phyloP scores from a whole-genome alignment of 1,140 invertebrate genomes.

The Rhagoletis zephyria region DNA sequence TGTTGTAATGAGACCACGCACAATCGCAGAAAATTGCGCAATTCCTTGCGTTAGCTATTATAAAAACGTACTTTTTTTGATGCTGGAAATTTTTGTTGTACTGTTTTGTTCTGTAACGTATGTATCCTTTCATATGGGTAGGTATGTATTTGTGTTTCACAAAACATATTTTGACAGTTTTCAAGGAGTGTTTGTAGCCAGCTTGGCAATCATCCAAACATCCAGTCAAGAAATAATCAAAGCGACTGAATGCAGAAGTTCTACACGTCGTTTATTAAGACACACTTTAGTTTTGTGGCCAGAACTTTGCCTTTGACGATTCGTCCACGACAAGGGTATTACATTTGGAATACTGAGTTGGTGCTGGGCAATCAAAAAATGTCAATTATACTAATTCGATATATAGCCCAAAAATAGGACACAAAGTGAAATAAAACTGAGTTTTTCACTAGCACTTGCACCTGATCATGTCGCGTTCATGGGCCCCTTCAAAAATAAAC shows the following conservation, averaged over 20 bases:
- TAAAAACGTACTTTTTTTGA: not conserved
- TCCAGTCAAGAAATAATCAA: not conserved
- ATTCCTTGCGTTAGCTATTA: conserved; percentile 2
- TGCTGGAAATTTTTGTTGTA: not conserved
- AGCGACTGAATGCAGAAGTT: not conserved
- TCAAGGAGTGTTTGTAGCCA: conserved; percentile 64
- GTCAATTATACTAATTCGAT: conserved; percentile 69
- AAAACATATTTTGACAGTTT: conserved; percentile 68
- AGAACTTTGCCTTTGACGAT: not conserved
- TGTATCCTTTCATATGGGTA: not conserved
- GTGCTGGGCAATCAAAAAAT: conserved; percentile 64
- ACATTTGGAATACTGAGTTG: not conserved
- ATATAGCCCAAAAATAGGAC: too few relatives aligned
- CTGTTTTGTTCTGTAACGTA: not conserved
- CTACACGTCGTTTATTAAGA: not conserved
- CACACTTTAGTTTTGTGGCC: not conserved
- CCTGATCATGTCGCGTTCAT: too few relatives aligned
- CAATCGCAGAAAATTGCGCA: conserved; percentile 61
- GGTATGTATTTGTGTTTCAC: not conserved
- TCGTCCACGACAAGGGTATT: not conserved
- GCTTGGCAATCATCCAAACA: conserved; percentile 13
- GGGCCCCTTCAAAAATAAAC: too few relatives aligned
- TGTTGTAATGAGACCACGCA: conserved; percentile 72
- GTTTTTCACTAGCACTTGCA: too few relatives aligned
- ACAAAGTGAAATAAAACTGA: too few relatives aligned